phyloP scores from a whole-genome alignment of 1,140 invertebrate genomes.

The Araneus ventricosus region DNA sequence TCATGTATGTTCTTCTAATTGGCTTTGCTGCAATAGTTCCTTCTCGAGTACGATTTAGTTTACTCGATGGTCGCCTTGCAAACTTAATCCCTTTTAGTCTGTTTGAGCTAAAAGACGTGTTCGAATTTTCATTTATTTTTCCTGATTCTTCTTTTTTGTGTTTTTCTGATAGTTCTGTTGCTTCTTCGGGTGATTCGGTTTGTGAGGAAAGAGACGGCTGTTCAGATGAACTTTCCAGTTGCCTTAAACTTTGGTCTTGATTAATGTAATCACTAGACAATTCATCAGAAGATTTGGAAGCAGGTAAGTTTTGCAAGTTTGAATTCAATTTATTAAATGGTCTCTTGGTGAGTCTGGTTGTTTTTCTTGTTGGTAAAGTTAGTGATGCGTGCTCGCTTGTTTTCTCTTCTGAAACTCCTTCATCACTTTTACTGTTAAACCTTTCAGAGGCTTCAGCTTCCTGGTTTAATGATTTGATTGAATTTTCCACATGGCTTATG shows the following conservation, averaged over 20 bases:
- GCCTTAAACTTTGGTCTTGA: neutral
- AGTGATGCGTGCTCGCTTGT: no score
- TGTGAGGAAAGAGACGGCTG: neutral
- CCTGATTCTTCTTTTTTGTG: neutral
- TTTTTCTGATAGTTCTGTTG: neutral
- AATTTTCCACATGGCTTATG: neutral
- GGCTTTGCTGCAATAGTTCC: neutral
- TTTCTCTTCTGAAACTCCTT: no score
- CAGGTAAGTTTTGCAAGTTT: no score
- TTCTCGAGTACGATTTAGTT: neutral
- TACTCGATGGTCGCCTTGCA: neutral
- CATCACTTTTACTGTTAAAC: no score
- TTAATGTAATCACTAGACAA: no score
- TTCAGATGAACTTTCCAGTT: neutral
- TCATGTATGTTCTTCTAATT: neutral
- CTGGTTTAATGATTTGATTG: neutral
- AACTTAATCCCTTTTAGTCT: neutral
- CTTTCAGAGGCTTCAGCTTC: neutral
- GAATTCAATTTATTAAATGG: no score
- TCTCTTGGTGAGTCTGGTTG: no score
- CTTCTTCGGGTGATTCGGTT: neutral
- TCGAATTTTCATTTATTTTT: neutral
- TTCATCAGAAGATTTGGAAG: no score
- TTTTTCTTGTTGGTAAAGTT: no score
- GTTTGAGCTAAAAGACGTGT: neutral